Evolutionary conservation across 2,888 invertebrate species (phyloP).

Genomic region (Lutraria lutraria): DNA sequence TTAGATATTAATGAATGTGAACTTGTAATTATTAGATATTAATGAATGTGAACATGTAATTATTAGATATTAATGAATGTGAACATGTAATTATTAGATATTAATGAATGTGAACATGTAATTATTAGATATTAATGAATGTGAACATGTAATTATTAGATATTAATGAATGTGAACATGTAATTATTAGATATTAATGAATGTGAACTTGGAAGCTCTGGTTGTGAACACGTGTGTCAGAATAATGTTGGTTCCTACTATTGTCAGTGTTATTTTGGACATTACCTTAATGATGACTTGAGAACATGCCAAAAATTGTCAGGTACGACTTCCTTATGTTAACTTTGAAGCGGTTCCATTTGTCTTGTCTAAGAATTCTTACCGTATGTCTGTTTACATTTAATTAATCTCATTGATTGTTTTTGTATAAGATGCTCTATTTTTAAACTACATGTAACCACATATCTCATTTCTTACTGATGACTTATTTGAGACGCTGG

Average conservation of each 20-base stretch:
- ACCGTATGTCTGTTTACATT: too few relatives aligned
- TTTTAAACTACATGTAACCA: too few relatives aligned
- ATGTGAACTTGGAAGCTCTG: slow-evolving; percentile 32
- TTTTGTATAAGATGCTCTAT: too few relatives aligned
- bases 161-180: slow-evolving; percentile 41
- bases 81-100: slow-evolving; percentile 30
- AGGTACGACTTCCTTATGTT: not conserved
- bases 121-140: too few relatives aligned
- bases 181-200: slow-evolving; percentile 38
- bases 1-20: slow-evolving; percentile 44
- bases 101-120: slow-evolving; percentile 45
- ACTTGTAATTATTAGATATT: not conserved
- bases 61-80: slow-evolving; percentile 44
- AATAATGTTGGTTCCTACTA: not conserved
- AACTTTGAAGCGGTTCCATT: too few relatives aligned
- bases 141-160: slow-evolving; percentile 37
- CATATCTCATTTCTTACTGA: too few relatives aligned
- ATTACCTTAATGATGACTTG: slow-evolving; percentile 31
- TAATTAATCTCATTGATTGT: too few relatives aligned
- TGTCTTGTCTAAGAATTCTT: too few relatives aligned
- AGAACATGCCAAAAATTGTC: slow-evolving; percentile 35
- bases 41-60: slow-evolving; percentile 33
- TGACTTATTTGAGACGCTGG: too few relatives aligned
- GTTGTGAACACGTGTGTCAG: slow-evolving; percentile 41
- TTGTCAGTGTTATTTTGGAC: slow-evolving; percentile 48